Conservation (phyloP, 2,797 vertebrate genomes). For the Coluber constrictor region DNA sequence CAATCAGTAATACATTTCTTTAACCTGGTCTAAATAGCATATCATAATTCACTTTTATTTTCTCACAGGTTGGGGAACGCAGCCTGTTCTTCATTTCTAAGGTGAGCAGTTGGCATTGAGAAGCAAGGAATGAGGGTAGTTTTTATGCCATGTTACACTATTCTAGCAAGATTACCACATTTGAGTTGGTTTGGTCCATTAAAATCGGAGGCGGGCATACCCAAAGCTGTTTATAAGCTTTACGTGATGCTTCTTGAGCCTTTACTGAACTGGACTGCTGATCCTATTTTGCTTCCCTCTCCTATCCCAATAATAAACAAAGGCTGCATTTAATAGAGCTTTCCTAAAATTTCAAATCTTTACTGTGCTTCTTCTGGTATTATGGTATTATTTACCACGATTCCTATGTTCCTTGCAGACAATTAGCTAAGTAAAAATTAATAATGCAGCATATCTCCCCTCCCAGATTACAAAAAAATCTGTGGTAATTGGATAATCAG, state of each 20-base stretch:
- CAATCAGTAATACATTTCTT: background rate
- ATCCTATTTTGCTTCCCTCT: background rate
- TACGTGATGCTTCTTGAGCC: background rate
- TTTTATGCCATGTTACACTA: background rate
- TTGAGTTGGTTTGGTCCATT: background rate
- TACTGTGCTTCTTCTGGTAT: background rate
- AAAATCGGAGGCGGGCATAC: background rate
- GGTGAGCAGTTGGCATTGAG: slow-evolving; percentile 52
- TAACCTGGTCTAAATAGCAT: background rate
- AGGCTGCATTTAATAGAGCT: background rate
- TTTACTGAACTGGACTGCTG: background rate
- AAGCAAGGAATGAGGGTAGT: background rate
- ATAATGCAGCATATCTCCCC: background rate
- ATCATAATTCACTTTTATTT: accelerated
- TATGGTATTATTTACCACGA: background rate
- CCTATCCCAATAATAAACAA: background rate
- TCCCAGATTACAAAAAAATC: background rate
- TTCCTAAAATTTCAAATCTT: background rate
- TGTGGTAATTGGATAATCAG: background rate
- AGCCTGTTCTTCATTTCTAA: slow-evolving; percentile 70
- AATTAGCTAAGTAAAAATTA: background rate
- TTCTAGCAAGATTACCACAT: background rate
- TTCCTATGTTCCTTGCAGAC: background rate
- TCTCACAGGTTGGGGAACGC: slow-evolving; percentile 65
- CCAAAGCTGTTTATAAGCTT: background rate